Evolutionary conservation across 2,113 vertebrate genomes (phyloP).

Genomic region (Condylura cristata): DNA sequence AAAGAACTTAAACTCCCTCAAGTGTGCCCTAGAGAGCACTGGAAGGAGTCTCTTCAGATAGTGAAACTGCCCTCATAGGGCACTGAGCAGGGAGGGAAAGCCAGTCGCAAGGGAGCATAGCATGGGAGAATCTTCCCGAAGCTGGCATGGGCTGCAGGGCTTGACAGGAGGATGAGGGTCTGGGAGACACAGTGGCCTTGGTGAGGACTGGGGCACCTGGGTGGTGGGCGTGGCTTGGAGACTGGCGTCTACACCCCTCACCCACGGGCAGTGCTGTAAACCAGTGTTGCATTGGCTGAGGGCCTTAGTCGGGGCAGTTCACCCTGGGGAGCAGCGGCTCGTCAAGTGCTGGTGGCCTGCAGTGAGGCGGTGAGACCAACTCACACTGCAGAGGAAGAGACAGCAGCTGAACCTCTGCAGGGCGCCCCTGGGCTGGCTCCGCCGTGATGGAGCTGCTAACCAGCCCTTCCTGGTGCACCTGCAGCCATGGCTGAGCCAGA

Average conservation of each 20-base stretch:
- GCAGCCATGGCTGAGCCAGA: background rate
- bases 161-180: too few species aligned
- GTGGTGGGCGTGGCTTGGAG: too few species aligned
- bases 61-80: background rate
- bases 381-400: background rate
- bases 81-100: background rate
- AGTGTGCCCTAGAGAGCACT: background rate
- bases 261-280: too few species aligned
- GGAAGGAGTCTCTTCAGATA: background rate
- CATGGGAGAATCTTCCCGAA: background rate
- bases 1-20: background rate
- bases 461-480: background rate
- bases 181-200: background rate
- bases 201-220: too few species aligned
- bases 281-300: too few species aligned
- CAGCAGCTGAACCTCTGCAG: background rate
- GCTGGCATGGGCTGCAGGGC: too few species aligned
- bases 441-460: accelerated
- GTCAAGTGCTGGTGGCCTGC: too few species aligned
- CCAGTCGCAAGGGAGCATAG: background rate
- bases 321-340: too few species aligned
- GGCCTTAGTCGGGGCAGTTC: too few species aligned
- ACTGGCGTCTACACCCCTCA: too few species aligned
- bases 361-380: background rate
- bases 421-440: too few species aligned